These are phyloP conservation scores for Syrista parreyssii DNA, from an alignment of 2,888 invertebrate genomes.

Conservation along the genomic window DNA sequence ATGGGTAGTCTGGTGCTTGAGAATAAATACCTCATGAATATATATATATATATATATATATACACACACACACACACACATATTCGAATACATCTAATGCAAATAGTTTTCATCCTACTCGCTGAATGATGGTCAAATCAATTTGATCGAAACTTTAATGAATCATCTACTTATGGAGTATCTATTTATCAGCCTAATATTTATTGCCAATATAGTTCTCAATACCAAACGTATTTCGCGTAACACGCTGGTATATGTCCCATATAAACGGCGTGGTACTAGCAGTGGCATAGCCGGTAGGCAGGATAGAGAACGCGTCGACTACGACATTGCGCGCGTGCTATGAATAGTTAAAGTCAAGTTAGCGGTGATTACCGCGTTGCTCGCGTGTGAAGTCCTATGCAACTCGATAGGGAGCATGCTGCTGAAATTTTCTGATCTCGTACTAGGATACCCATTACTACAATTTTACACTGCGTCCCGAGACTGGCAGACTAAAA, in stretches of 20 bases:
- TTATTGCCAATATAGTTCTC: background rate
- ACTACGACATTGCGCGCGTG: slow-evolving; percentile 51
- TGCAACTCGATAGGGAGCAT: slow-evolving; percentile 16
- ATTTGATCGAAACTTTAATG: background rate
- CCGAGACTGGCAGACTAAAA: background rate
- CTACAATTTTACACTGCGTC: background rate
- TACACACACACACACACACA: too few species aligned
- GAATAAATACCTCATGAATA: background rate
- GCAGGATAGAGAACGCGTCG: slow-evolving; percentile 32
- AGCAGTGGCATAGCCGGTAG: background rate
- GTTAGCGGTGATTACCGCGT: slow-evolving; percentile 49
- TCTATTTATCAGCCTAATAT: background rate
- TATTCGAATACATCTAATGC: too few species aligned
- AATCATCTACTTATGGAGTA: background rate
- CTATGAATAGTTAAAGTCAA: slow-evolving; percentile 53
- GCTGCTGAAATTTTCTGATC: slow-evolving; percentile 45
- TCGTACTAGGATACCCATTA: background rate
- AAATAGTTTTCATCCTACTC: background rate
- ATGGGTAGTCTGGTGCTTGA: background rate
- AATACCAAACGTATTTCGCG: background rate
- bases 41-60: too few species aligned
- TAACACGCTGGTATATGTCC: background rate
- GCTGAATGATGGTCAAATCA: background rate
- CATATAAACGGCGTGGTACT: background rate
- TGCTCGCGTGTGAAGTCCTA: slow-evolving; percentile 26